Percentiles rank a stretch among this genome's conserved stretches.
Conservation (phyloP, 1,140 invertebrate genomes). For the Brachionus paranguensis region DNA sequence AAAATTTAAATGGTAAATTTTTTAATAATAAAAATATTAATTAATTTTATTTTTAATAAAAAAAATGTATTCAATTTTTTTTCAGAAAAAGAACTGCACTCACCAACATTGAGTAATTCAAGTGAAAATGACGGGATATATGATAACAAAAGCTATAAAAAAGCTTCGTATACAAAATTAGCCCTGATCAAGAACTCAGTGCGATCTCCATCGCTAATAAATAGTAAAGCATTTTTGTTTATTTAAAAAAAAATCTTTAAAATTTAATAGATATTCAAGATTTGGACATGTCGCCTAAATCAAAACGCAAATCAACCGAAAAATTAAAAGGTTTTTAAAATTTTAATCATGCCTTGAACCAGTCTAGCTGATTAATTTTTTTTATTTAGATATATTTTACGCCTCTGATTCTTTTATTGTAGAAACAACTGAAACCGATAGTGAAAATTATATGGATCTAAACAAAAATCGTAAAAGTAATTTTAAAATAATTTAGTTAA, state of each 20-base stretch:
- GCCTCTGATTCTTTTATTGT: slow-evolving; percentile 6
- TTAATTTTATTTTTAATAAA: background rate
- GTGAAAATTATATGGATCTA: background rate
- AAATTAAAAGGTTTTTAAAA: slow-evolving; percentile 14
- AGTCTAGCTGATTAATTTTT: background rate
- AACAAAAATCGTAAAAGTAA: background rate
- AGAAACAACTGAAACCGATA: slow-evolving; percentile 27
- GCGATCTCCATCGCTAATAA: background rate
- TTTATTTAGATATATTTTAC: background rate
- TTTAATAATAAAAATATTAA: background rate
- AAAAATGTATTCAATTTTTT: background rate
- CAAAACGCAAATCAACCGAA: slow-evolving; percentile 21
- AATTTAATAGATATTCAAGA: slow-evolving; percentile 28
- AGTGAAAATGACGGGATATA: slow-evolving; percentile 3
- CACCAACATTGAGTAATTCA: background rate
- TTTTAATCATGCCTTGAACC: background rate
- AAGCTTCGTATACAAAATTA: background rate
- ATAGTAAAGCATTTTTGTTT: background rate
- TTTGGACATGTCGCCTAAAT: slow-evolving; percentile 35
- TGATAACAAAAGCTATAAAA: slow-evolving; percentile 17
- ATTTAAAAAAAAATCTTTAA: background rate
- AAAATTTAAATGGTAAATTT: background rate
- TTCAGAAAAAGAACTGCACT: background rate
- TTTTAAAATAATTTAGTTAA: background rate
- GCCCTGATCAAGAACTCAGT: background rate